Evolutionary conservation across 2,113 vertebrate species (phyloP), one percentile per base, ranked within the genome.

Genomic region (Apistogramma diplotaenia): DNA sequence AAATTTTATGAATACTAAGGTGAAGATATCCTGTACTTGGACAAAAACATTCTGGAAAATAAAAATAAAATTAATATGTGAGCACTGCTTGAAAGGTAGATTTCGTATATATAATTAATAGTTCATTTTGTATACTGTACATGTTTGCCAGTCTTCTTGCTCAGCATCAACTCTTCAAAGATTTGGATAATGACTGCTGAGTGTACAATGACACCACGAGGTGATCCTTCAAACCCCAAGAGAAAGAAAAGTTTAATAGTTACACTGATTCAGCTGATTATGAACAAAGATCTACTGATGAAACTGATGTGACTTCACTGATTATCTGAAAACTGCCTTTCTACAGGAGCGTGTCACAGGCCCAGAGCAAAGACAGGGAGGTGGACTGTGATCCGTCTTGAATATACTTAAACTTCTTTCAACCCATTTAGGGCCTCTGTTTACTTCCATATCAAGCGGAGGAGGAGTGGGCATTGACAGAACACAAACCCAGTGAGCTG

Each of bases 401-500:
- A 71, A 57, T 33, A 60, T 87, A 82, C 29, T 23, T 18, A 60
- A 51, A 76, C 56, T 1, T 6, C 5, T 8, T 57, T 31, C 49
- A 58, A 49, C 21, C 21, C 29, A 31, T 74, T 87, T 67, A 85
- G 16, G 23, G 10, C 29, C 21, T 76, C 25, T 2, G 51, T 35
- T 71, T 65, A 18, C 81, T 76, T 73, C 71, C 43, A 82, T 61
- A 79, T n/a, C 23, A 72, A 60, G 59, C 53, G 58, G 57, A 29
- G 15, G 43, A 25, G 27, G 1, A 46, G 70, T 71, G 40, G 9
- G 2, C 11, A 21, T 61, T 46, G 29, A 8, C 53, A 25, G n/a
- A 70, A 19, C 76, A 31, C 76, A 37, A 81, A 78, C 73, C 21
- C n/a, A 83, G 40, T 51, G 46, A 82, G 74, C 43, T 72, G 51